Evolutionary conservation across 2,888 invertebrate genomes (phyloP), one percentile per base, ranked within the genome.

Genomic region (Acrobeloides nanus): DNA sequence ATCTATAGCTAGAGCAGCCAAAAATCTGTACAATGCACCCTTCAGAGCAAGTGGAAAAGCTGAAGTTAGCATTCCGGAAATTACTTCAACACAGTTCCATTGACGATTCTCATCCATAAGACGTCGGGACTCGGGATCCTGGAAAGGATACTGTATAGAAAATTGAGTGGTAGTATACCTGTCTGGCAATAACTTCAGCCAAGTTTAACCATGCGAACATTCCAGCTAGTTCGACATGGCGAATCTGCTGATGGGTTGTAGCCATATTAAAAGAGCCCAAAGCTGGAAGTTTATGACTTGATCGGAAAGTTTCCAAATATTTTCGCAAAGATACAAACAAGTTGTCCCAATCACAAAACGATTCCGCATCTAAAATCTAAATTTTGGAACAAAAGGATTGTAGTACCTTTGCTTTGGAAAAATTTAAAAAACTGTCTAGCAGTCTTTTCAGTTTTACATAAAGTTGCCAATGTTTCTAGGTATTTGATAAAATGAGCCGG

Each of bases 1-100:
- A 29, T 58, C 46, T 15, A 48, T 43, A 6, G 65, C 64, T n/a
- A 69, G 32, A 1, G 63, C 46, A 3, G 62, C 55, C 39, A 68
- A 43, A n/a, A 68, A 53, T 3, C 47, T 44, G 15, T 62, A 51
- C 1, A 67, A 46, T 1, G 50, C 44, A 6, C 66, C 62, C 43
- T 63, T 60, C 1, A 62, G 27, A 2, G 48, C 26, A 27, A 53
- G 25, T 20, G 58, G 58, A 18, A 57, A 33, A 7, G 51, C 27
- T 17, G 51, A 44, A 18, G 51, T 37, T 7, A 57, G 20, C 24
- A 52, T 25, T 3, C 53, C 42, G 17, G 47, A 38, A 7, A 53
- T 20, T 17, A 41, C 47, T n/a, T 57, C 58, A 26, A 57, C 37
- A 15, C 38, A 39, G 38, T 59, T 57, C 44, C 47, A 57, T 10